phyloP scores from a whole-genome alignment of 2,888 invertebrate species.

The Pristionchus entomophagus region DNA sequence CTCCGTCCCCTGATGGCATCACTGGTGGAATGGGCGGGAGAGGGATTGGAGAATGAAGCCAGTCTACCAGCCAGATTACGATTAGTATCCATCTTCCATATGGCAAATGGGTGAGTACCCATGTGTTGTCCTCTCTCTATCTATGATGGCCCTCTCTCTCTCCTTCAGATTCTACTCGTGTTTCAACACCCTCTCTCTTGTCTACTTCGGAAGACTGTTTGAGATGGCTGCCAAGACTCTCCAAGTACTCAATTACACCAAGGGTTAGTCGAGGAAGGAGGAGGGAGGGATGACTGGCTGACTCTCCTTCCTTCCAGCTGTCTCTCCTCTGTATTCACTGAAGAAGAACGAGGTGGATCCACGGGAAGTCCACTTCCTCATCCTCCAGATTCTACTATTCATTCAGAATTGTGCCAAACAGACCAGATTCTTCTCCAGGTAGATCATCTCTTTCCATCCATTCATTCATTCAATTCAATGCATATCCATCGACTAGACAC shows the following conservation, averaged over 20 bases:
- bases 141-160: too few relatives aligned
- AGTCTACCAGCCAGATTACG: conserved; percentile 52
- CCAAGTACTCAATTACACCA: conserved; percentile 59
- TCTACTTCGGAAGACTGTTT: conserved; percentile 68
- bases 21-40: conserved; percentile 64
- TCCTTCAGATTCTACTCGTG: conserved; percentile 63
- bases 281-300: neutral
- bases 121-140: conserved; percentile 42
- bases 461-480: neutral
- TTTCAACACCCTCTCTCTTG: conserved; percentile 68
- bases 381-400: conserved; percentile 43
- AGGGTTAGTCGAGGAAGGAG: neutral
- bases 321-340: conserved; percentile 32
- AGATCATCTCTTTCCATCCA: neutral
- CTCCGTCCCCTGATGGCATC: conserved; percentile 63
- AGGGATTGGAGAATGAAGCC: conserved; percentile 54
- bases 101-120: conserved; percentile 62
- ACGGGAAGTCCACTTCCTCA: conserved; percentile 45
- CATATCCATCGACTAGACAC: too few relatives aligned
- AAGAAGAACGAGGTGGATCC: conserved; percentile 22
- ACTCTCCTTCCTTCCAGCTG: neutral
- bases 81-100: conserved; percentile 64
- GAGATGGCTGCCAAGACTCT: conserved; percentile 65
- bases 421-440: conserved; percentile 44
- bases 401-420: conserved; percentile 47